A percentile compares a stretch with the other conserved stretches of the same genome.
Evolutionary conservation across 2,888 invertebrate species (phyloP).

Genomic region (Magallana nippona): DNA sequence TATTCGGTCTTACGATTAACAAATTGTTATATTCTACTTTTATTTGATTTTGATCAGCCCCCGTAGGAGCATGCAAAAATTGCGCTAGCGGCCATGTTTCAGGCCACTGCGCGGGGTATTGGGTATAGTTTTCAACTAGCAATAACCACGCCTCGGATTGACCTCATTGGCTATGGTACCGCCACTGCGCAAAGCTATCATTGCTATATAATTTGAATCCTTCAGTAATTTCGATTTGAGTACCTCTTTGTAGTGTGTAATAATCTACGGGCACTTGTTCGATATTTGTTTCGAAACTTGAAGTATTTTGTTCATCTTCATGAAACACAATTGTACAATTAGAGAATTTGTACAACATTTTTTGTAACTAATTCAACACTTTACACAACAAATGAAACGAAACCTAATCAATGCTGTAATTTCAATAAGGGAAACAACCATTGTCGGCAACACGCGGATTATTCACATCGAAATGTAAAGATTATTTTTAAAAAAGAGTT

Average conservation of each 20-base stretch:
- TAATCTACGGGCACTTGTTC: neutral
- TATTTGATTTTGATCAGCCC: slow-evolving; percentile 53
- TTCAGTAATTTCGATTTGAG: too few relatives aligned
- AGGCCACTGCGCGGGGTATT: slow-evolving; percentile 78
- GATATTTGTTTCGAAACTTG: too few relatives aligned
- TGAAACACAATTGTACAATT: too few relatives aligned
- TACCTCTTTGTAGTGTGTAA: neutral
- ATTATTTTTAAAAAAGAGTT: too few relatives aligned
- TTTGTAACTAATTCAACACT: too few relatives aligned
- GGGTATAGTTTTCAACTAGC: slow-evolving; percentile 80
- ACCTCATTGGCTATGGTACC: slow-evolving; percentile 76
- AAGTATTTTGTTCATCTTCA: too few relatives aligned
- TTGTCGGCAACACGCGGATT: too few relatives aligned
- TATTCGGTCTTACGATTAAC: neutral
- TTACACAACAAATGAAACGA: neutral
- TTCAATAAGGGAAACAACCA: neutral
- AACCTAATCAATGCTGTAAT: neutral
- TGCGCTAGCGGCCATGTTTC: slow-evolving; percentile 75
- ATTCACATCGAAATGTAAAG: too few relatives aligned
- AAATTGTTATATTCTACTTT: neutral
- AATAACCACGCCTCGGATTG: slow-evolving; percentile 79
- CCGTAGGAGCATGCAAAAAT: slow-evolving; percentile 74
- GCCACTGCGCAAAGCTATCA: slow-evolving; percentile 72
- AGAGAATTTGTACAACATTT: too few relatives aligned
- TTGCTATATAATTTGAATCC: neutral